These are phyloP conservation scores for Phylloscopus trochilus DNA, from an alignment of 2,113 vertebrate genomes.

Conservation along the genomic window DNA sequence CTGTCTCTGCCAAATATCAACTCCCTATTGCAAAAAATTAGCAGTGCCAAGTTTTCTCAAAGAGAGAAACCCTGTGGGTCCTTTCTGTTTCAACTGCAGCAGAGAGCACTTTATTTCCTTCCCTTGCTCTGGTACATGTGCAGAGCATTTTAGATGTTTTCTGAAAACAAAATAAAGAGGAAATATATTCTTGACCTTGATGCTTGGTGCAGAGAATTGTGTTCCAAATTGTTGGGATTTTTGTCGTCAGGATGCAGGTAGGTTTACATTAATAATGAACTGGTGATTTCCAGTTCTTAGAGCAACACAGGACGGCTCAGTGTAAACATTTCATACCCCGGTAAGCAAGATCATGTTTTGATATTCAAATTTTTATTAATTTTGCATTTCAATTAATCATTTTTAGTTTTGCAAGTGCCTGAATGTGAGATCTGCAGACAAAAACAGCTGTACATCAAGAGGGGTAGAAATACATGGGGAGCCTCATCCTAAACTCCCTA, in stretches of 20 bases:
- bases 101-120: not conserved
- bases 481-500: not conserved
- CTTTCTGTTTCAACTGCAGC: not conserved
- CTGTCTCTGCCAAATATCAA: not conserved
- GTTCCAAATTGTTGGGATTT: not conserved
- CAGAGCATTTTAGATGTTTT: not conserved
- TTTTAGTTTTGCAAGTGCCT: not conserved
- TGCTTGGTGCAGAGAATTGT: not conserved
- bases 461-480: not conserved
- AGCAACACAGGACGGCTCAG: not conserved
- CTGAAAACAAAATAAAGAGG: not conserved
- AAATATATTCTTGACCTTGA: not conserved
- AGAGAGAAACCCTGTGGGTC: not conserved
- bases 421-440: not conserved
- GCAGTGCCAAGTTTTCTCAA: not conserved
- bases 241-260: not conserved
- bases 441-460: not conserved
- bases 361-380: not conserved
- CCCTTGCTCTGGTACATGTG: not conserved
- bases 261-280: not conserved
- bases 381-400: not conserved
- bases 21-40: not conserved
- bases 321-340: not conserved
- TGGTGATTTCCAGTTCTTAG: not conserved
- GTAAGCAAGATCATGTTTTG: not conserved